Evolutionary conservation across 1,140 invertebrate genomes (phyloP).

Genomic region (Hypothenemus hampei): DNA sequence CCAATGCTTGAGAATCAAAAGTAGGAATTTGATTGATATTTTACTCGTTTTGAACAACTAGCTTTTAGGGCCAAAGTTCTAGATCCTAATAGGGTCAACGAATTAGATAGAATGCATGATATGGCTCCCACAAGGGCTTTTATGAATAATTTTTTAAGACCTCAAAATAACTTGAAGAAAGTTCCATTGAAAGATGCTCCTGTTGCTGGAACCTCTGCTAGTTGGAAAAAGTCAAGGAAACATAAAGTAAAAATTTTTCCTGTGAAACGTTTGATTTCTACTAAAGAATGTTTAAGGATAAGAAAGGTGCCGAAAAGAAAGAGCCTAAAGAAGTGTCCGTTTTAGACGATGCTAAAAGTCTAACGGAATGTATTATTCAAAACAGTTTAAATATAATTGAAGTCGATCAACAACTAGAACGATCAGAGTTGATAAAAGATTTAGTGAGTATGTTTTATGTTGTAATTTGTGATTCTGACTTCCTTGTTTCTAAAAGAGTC

Average conservation of each 20-base stretch:
- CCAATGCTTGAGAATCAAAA: conserved; percentile 1
- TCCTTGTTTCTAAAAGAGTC: conserved; percentile 1
- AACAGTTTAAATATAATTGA: conserved; percentile 37
- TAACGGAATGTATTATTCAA: conserved; percentile 36
- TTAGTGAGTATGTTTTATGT: conserved; percentile 11
- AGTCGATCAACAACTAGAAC: conserved; percentile 8
- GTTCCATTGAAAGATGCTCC: conserved; percentile 3
- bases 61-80: background rate
- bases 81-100: conserved; percentile 26
- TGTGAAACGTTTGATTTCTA: too few species aligned
- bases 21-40: background rate
- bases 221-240: conserved; percentile 9
- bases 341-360: conserved; percentile 34
- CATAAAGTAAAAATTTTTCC: background rate
- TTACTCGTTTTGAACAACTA: background rate
- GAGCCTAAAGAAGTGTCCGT: conserved; percentile 24
- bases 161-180: conserved; percentile 17
- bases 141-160: conserved; percentile 19
- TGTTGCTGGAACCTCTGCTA: conserved; percentile 6
- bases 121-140: conserved; percentile 9
- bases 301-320: conserved; percentile 5
- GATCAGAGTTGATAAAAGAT: conserved; percentile 3
- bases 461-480: too few species aligned
- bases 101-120: conserved; percentile 27
- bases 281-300: background rate